Conservation (phyloP, 1,140 invertebrate species). For the Acromyrmex echinatior region DNA sequence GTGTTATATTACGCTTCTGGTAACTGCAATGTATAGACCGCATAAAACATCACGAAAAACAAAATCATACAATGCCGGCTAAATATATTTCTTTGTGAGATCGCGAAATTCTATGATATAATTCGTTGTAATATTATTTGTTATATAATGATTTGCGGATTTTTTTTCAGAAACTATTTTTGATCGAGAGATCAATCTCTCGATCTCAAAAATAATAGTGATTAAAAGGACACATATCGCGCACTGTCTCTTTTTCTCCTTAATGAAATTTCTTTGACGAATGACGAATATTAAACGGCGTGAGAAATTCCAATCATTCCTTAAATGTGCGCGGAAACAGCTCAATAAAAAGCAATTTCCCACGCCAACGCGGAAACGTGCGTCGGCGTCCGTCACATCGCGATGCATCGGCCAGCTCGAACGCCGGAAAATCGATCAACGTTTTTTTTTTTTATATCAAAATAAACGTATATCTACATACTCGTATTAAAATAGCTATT, state of each 20-base stretch:
- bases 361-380: slow-evolving; percentile 30
- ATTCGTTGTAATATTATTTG: background rate
- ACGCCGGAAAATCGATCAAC: slow-evolving; percentile 36
- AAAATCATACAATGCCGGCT: background rate
- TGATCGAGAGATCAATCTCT: background rate
- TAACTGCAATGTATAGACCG: slow-evolving; percentile 9
- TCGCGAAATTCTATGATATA: background rate
- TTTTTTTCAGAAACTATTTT: background rate
- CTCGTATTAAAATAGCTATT: background rate
- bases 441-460: slow-evolving; percentile 24
- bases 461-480: slow-evolving; percentile 27
- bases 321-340: slow-evolving; percentile 42
- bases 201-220: slow-evolving; percentile 15
- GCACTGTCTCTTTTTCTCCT: background rate
- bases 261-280: slow-evolving; percentile 65
- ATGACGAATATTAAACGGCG: slow-evolving; percentile 66
- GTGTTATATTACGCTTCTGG: slow-evolving; percentile 47
- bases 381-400: background rate
- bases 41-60: background rate
- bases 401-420: background rate
- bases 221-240: background rate
- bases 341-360: slow-evolving; percentile 65
- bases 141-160: background rate
- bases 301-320: slow-evolving; percentile 57
- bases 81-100: background rate